Conservation (phyloP, 2,888 invertebrate species). For the Pristionchus fissidentatus region DNA sequence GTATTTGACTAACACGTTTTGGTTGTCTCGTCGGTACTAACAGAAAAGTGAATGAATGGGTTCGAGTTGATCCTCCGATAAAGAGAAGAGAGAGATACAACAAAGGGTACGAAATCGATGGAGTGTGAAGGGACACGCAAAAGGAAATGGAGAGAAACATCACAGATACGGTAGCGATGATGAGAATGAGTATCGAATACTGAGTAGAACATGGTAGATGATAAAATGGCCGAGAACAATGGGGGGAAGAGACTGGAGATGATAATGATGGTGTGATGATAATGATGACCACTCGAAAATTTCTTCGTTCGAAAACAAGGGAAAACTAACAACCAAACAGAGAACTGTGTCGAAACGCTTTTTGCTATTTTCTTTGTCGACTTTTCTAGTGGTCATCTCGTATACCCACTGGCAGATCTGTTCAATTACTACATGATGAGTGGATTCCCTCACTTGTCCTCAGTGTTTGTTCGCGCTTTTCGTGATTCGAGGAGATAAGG, state of each 20-base stretch:
- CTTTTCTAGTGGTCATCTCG: too few species aligned
- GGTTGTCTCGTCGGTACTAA: too few species aligned
- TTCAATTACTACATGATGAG: too few species aligned
- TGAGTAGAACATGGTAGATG: background rate
- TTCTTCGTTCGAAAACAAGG: too few species aligned
- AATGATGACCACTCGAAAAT: background rate
- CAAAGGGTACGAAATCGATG: background rate
- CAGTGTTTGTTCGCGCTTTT: slow-evolving; percentile 43
- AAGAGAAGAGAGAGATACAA: slow-evolving; percentile 10
- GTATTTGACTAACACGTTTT: too few species aligned
- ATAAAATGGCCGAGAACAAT: background rate
- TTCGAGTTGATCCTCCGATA: slow-evolving; percentile 28
- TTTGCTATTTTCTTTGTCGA: too few species aligned
- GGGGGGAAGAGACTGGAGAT: background rate
- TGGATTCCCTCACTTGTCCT: slow-evolving; percentile 6
- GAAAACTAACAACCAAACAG: too few species aligned
- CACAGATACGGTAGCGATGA: background rate
- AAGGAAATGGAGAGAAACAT: background rate
- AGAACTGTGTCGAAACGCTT: too few species aligned
- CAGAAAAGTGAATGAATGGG: slow-evolving; percentile 12
- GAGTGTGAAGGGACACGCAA: slow-evolving; percentile 6
- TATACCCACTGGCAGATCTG: too few species aligned
- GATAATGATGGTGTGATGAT: background rate
- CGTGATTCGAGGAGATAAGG: slow-evolving; percentile 44
- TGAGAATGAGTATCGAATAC: too few species aligned